Base-by-base conservation (phyloP, 2,797 vertebrate species). In the Thamnophis elegans region DNA sequence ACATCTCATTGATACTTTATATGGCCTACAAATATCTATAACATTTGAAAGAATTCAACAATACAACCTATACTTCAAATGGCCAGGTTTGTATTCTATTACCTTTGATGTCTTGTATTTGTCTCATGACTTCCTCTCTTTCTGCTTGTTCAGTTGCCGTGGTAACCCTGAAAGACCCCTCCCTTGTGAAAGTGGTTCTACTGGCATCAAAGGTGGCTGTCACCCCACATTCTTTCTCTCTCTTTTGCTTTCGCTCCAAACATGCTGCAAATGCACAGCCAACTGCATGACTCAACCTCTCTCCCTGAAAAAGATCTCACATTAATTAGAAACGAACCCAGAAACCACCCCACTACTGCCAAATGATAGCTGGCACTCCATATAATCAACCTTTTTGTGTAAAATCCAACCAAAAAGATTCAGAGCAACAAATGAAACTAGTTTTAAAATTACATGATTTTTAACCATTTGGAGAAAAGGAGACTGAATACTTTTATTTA, bases 181-280 rank as follows among this genome's bases (percentile, higher is more conserved):
- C 99, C 18, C 99, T 98, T 85, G 99, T 99, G 96, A 99, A 99
- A 32, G 99, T 99, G 97, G 99, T 99, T 96, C 99, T 98, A 97
- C 99, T 99, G 96, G 99, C 98, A 94, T 99, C 99, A 68, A 99
- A 99, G 93, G 99, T 99, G 90, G 99, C 99, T 11, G 99, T 99
- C 95, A 99, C 99, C 42, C 99, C 99, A 42, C 99, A 99, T 97
- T 99, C 99, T 97, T 99, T 99, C 97, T 99, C 99, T 55, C 99
- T 97, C 95, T 99, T 99, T 98, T 99, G 99, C 95, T 99, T 99
- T 55, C 99, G 97, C 96, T 99, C 99, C 97, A 99, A 97, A 96
- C 99, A 99, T 0, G 99, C 99, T 1, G 99, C 99, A 82, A 99
- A 99, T 0, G 99, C 99, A 94, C 99, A 99, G 92, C 99, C 99